Base-by-base conservation (phyloP, 1,140 invertebrate genomes). In the Drosophila bocki region DNA sequence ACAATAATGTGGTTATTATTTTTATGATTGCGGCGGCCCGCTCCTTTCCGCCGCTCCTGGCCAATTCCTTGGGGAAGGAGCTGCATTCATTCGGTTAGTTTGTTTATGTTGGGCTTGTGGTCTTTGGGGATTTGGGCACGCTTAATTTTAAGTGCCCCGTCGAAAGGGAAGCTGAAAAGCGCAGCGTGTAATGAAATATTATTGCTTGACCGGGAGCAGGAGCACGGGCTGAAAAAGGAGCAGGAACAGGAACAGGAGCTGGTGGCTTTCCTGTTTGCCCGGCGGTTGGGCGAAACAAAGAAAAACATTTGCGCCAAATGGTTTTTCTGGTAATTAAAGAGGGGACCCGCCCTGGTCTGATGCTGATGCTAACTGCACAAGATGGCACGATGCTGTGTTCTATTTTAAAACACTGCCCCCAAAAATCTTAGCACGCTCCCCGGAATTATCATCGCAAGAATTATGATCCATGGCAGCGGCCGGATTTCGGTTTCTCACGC, bases 1-100 rank as follows among this genome's bases (percentile, higher is more conserved):
- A 77, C 88, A 91, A 91, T 91, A 91, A 91, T 91, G 88, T 91
- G 88, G 88, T 91, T 91, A 91, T 91, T 91, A 91, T 91, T 91
- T 91, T 91, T 87, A 82, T 84, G 82, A 90, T 90, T 90, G 85
- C 85, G 85, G 85, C 71, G 70, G 60, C 78, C 72, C 71, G 64
- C 53, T 64, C 59, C 75, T 53, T 57, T 42, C 35, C 37, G 26
- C 54, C 42, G 39, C 54, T 41, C 41, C 56, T 44, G 45, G 35
- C 53, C 32, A 69, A 77, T 87, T 83, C 84, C 84, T 65, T 39
- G 62, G 59, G 79, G 83, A 83, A 39, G 82, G 47, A 54, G 70
- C 75, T 91, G 75, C 86, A 86, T 91, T 91, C 82, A 91, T 91
- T 82, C 82, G 70, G 82, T 86, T 91, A 86, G 86, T 87, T 91